Evolutionary conservation across 2,888 invertebrate genomes (phyloP), one percentile per base, ranked within the genome.

Genomic region (Zootermopsis nevadensis): DNA sequence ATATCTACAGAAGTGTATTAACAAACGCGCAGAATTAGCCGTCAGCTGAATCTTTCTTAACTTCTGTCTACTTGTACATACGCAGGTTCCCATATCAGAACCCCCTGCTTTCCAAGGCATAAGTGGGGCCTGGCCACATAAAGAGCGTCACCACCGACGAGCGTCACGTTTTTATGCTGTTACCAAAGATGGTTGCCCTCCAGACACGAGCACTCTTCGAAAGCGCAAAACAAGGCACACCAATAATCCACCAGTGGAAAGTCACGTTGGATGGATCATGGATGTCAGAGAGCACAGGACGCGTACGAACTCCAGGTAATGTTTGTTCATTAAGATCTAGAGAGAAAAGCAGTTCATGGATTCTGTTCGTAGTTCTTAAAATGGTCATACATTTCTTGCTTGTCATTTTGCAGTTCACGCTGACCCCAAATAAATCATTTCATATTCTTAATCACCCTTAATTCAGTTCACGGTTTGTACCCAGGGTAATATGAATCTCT

Each of bases 261-360:
- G 97, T 88, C 98, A 98, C 88, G 96, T 99, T 66, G 99, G 99
- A 30, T 99, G 99, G 99, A 95, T 99, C 86, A 96, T 99, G 94
- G 99, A 97, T 89, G 93, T 94, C 8, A 94, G 95, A 88, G 96
- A 96, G 87, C 97, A 97, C 89, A 91, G 95, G 22, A 93, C 94
- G 10, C 91, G 97, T 83, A 96, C 96, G 30, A 94, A 94, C 82
- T 96, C 96, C 82, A 94, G 96, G 93, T 95, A 87, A 3, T 48
- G 48, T 48, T 48, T 48, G 4, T 4, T 38, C 38, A 38, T 38
- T 4, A 38, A 38, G 6, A 10, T 38, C 10, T 10, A 38, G 38
- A 38, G 38, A 38, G 6, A 38, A 38, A 38, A 38, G 38, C 10
- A 38, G 38, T 38, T 4, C 6, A 38, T 10, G 10, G 38, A 38